Evolutionary conservation across 2,113 vertebrate species (phyloP).

Genomic region (Lucifuga dentata): DNA sequence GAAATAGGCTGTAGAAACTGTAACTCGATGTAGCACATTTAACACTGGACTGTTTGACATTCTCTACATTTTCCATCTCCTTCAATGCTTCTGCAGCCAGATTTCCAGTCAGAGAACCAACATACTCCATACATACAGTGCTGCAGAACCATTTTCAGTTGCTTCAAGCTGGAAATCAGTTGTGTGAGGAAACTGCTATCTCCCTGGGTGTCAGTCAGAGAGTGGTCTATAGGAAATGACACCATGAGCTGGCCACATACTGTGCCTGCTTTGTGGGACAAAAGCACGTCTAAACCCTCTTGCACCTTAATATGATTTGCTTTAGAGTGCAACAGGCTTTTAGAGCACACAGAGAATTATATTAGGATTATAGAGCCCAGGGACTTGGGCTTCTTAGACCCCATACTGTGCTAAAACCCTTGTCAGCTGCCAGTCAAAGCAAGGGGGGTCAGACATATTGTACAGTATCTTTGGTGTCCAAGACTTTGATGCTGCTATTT

Average conservation of each 20-base stretch:
- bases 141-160: constrained; percentile 9
- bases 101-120: not conserved
- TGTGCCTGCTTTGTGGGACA: constrained; percentile 64
- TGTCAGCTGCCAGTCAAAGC: constrained; percentile 66
- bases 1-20: not conserved
- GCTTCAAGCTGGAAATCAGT: constrained; percentile 22
- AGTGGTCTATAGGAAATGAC: constrained; percentile 62
- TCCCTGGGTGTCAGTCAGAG: constrained; percentile 44
- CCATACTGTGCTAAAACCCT: constrained; percentile 49
- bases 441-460: constrained; percentile 17
- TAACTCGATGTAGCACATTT: constrained; percentile 3
- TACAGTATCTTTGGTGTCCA: constrained; percentile 23
- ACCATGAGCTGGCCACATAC: constrained; percentile 64
- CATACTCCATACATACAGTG: too few species aligned
- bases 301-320: constrained; percentile 68
- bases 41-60: constrained; percentile 16
- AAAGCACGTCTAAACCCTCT: constrained; percentile 66
- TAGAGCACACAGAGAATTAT: constrained; percentile 49
- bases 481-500: constrained; percentile 13
- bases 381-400: constrained; percentile 58
- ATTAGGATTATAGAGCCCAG: constrained; percentile 54
- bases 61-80: constrained; percentile 5
- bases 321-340: constrained; percentile 68
- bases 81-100: not conserved
- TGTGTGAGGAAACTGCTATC: constrained; percentile 19